Base-by-base conservation (phyloP, 2,113 vertebrate genomes). In the Scophthalmus maximus region DNA sequence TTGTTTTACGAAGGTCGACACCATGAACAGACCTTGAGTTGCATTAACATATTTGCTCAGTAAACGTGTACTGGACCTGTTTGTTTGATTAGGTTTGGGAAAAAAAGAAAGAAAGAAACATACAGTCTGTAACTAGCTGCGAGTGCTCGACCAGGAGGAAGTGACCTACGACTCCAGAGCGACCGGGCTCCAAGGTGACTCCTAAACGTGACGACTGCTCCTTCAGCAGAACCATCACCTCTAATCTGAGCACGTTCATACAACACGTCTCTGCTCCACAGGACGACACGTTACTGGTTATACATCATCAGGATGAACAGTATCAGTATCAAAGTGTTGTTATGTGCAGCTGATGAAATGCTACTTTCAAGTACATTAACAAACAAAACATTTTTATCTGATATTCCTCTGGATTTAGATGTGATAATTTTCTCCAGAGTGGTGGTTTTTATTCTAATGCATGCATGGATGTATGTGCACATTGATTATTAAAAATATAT, bases 111-210 rank as follows among this genome's bases (percentile, higher is more conserved):
- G 36, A 40, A 17, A 15, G 1, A 40, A 40, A 40, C 36, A 2
- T 17, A 15, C 36, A 40, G 36, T 15, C 36, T n/a, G n/a, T n/a
- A n/a, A n/a, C n/a, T n/a, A n/a, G n/a, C n/a, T n/a, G n/a, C n/a
- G n/a, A n/a, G n/a, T n/a, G 6, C 12, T 40, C 14, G 36, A 40
- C 36, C 14, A 40, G 14, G 14, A 8, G 18, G 42, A 46, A n/a
- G n/a, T n/a, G n/a, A n/a, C n/a, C n/a, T n/a, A 18, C 0, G 42
- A 9, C 1, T 46, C 14, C 18, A 18, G 42, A 46, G n/a, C 42
- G 6, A 20, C 12, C 6, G 22, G 46, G 8, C 20, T 10, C 20
- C 66, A 85, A 81, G 55, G 84, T 90, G 78, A 84, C 82, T 74
- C 65, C 51, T 34, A 51, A 1, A 12, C 3, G 0, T 18, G 34